phyloP scores from a whole-genome alignment of 2,113 vertebrate species.

The Phaethornis superciliosus region DNA sequence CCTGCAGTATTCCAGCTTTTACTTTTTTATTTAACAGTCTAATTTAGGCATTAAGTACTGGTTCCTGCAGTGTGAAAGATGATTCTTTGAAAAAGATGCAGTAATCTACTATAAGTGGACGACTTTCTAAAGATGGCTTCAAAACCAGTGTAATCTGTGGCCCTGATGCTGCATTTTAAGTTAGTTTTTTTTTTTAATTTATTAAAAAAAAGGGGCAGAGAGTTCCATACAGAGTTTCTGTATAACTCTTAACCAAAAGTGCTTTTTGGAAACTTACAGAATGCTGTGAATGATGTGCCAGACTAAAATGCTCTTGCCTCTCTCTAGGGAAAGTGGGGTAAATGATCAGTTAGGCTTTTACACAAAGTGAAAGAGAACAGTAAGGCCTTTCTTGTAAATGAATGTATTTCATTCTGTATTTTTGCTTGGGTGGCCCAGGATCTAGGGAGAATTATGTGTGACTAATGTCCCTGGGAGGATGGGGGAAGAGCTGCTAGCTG shows the following conservation, averaged over 20 bases:
- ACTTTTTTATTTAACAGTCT: background rate
- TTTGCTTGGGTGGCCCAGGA: background rate
- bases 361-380: background rate
- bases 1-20: background rate
- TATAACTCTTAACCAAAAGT: background rate
- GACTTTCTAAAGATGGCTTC: background rate
- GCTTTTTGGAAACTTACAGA: background rate
- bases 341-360: background rate
- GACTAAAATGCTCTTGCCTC: background rate
- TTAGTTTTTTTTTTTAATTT: background rate
- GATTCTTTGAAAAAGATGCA: background rate
- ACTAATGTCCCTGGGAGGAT: background rate
- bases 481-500: background rate
- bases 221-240: background rate
- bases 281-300: background rate
- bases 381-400: slow-evolving; percentile 8
- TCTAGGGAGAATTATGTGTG: background rate
- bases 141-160: background rate
- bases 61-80: background rate
- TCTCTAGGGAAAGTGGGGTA: background rate
- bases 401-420: background rate
- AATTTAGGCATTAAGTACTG: background rate
- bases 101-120: background rate
- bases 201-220: background rate
- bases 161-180: background rate